phyloP scores from a whole-genome alignment of 2,888 invertebrate species.

The Rhagonycha lutea region DNA sequence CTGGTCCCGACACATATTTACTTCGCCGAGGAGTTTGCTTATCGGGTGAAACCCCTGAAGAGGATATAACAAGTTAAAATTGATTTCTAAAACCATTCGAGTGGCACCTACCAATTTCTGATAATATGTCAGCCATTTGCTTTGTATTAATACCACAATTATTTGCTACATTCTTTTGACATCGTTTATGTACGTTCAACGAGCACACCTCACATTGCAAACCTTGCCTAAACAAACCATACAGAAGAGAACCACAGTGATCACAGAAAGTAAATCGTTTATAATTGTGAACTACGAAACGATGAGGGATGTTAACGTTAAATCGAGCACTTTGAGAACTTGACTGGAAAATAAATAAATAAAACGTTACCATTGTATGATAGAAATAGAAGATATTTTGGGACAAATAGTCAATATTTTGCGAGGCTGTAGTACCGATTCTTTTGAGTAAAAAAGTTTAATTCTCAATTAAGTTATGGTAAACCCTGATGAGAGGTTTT shows the following conservation, averaged over 20 bases:
- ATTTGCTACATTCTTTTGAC: constrained; percentile 98
- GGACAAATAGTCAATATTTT: too few species aligned
- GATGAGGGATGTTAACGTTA: constrained; percentile 98
- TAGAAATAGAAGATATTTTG: background rate
- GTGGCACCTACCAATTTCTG: constrained; percentile 75
- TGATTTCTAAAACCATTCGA: background rate
- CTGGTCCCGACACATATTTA: constrained; percentile 49
- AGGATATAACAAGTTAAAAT: background rate
- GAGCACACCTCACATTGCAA: constrained; percentile 95
- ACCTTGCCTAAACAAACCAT: constrained; percentile 95
- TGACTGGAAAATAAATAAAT: constrained; percentile 51
- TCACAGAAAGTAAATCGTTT: constrained; percentile 99
- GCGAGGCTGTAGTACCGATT: too few species aligned
- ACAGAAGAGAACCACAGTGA: constrained; percentile 97
- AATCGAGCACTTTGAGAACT: constrained; percentile 73
- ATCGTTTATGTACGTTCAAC: constrained; percentile 98
- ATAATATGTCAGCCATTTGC: constrained; percentile 92
- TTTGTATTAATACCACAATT: constrained; percentile 99
- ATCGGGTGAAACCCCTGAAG: constrained; percentile 71
- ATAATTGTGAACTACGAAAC: constrained; percentile 94
- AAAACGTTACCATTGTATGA: background rate
- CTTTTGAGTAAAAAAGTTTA: too few species aligned
- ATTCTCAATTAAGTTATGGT: too few species aligned
- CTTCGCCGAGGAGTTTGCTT: constrained; percentile 75
- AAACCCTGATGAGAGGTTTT: too few species aligned